Evolutionary conservation across 2,797 vertebrate genomes (phyloP).

Genomic region (Phoebastria nigripes): DNA sequence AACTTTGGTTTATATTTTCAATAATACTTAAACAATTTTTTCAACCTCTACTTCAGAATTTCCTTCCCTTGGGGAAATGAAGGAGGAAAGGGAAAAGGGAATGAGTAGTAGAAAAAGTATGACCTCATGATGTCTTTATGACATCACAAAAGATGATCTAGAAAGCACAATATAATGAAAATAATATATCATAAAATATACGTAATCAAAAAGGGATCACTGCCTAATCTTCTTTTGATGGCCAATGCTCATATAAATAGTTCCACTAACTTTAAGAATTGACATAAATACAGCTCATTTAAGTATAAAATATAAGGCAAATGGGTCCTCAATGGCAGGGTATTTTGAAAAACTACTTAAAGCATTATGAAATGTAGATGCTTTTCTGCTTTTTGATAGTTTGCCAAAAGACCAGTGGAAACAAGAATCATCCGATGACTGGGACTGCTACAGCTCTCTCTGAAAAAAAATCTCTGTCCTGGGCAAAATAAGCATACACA

Average conservation of each 20-base stretch:
- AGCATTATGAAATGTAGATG: neutral
- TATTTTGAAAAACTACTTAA: neutral
- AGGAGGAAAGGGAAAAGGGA: neutral
- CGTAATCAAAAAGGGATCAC: neutral
- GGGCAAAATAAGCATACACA: neutral
- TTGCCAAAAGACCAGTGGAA: neutral
- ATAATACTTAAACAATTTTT: conserved; percentile 69
- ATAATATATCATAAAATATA: neutral
- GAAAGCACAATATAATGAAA: neutral
- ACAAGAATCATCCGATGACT: neutral
- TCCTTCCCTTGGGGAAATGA: conserved; percentile 19
- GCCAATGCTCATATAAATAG: neutral
- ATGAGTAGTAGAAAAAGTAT: neutral
- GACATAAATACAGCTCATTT: neutral
- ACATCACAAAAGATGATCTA: neutral
- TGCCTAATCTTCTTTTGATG: neutral
- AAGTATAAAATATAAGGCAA: neutral
- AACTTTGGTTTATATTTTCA: conserved; percentile 74
- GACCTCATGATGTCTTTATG: neutral
- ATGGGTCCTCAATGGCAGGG: neutral
- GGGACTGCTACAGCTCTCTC: neutral
- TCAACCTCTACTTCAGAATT: conserved; percentile 60
- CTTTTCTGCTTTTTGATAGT: neutral
- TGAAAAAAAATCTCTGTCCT: neutral
- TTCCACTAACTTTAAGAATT: neutral